These are phyloP conservation scores for Copidosoma floridanum DNA, from an alignment of 1,140 invertebrate species.

Conservation along the genomic window DNA sequence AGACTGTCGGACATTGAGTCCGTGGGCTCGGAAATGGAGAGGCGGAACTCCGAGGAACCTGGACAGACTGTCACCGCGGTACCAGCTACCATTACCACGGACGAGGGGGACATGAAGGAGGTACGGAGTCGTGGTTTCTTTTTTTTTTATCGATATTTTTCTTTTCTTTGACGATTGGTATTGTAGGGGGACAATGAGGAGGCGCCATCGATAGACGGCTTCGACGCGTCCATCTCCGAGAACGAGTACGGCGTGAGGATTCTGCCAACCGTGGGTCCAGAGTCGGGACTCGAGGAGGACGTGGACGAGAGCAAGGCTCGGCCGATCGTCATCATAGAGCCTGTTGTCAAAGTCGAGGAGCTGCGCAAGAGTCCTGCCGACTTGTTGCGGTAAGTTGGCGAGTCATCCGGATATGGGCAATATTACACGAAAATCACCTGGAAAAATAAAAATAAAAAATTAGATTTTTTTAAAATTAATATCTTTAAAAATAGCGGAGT, in stretches of 20 bases:
- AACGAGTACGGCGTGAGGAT: conserved; percentile 48
- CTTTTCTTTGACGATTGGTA: no score
- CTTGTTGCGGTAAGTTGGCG: no score
- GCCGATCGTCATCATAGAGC: conserved; percentile 52
- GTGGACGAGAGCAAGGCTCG: conserved; percentile 42
- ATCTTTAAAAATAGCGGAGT: conserved; percentile 1
- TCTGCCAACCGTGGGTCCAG: neutral
- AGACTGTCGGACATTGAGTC: conserved; percentile 54
- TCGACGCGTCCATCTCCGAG: conserved; percentile 39
- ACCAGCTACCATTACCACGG: neutral
- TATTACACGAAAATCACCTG: conserved; percentile 10
- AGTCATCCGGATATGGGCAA: no score
- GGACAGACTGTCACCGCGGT: neutral
- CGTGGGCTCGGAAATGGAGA: conserved; percentile 54
- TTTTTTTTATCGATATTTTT: no score
- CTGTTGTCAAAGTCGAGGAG: conserved; percentile 19
- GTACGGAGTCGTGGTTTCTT: neutral
- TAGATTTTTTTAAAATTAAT: no score
- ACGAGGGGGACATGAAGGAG: neutral
- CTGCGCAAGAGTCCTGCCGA: neutral
- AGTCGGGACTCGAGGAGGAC: conserved; percentile 32
- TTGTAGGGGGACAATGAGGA: conserved; percentile 27
- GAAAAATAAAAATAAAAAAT: no score
- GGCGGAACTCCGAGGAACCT: conserved; percentile 51
- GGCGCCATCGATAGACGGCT: conserved; percentile 21